phyloP scores from a whole-genome alignment of 92 coral and sea anemone genomes.

The Phenganax marumi region DNA sequence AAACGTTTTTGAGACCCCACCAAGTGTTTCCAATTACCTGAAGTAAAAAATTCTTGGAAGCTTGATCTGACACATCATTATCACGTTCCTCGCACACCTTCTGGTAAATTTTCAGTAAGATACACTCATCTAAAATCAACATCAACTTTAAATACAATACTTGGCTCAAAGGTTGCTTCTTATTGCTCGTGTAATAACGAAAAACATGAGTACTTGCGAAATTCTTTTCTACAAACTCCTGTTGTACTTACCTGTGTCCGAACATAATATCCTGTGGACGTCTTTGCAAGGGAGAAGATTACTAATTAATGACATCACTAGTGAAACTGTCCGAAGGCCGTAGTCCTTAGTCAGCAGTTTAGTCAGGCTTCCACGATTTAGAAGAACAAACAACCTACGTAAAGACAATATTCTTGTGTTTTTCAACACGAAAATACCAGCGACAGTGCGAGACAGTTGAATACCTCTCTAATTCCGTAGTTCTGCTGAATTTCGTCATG shows the following conservation, averaged over 20 bases:
- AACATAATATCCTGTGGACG: conserved; percentile 61
- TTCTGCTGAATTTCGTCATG: conserved; percentile 64
- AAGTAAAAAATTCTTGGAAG: neutral
- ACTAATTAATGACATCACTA: conserved; percentile 64
- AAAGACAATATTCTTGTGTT: neutral
- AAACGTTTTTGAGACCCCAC: too few relatives aligned
- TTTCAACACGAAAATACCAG: neutral
- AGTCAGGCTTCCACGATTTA: conserved; percentile 67
- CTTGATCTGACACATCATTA: conserved; percentile 17
- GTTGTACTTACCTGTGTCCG: conserved; percentile 68
- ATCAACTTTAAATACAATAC: neutral
- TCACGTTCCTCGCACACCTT: conserved; percentile 58
- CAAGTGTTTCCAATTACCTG: neutral
- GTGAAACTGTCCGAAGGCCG: conserved; percentile 52
- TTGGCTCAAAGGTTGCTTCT: too few relatives aligned
- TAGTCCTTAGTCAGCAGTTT: conserved; percentile 72
- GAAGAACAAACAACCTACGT: conserved; percentile 62
- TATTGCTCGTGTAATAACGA: too few relatives aligned
- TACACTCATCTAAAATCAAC: conserved; percentile 71
- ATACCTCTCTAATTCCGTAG: conserved; percentile 59
- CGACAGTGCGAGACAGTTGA: neutral
- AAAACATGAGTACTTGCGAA: neutral
- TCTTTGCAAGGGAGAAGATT: conserved; percentile 53
- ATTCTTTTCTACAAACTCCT: neutral
- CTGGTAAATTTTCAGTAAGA: conserved; percentile 81